Conservation (phyloP, 2,113 vertebrate species). For the Hepsetus odoe region DNA sequence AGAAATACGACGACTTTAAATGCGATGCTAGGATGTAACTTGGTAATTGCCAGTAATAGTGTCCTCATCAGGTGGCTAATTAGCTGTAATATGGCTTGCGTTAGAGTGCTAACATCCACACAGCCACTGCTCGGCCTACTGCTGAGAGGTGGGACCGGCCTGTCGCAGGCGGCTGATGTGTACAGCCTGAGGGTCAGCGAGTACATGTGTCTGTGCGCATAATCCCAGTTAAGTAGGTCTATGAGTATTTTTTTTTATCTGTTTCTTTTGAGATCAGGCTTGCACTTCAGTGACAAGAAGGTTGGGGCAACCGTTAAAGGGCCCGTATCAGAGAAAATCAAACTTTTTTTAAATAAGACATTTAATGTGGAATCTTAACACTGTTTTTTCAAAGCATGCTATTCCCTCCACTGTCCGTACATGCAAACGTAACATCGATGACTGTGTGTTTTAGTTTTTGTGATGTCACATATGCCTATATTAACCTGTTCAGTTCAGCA, state of each 20-base stretch:
- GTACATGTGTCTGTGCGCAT: slow-evolving; percentile 4
- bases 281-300: not conserved
- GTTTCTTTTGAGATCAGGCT: not conserved
- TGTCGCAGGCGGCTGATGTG: slow-evolving; percentile 25
- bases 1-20: slow-evolving; percentile 57
- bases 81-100: slow-evolving; percentile 68
- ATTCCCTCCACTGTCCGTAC: no score
- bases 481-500: slow-evolving; percentile 4
- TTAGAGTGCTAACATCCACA: slow-evolving; percentile 61
- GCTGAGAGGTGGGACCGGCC: slow-evolving; percentile 37
- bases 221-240: slow-evolving; percentile 17
- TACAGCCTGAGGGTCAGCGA: slow-evolving; percentile 37
- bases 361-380: no score
- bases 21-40: slow-evolving; percentile 64
- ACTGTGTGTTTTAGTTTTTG: not conserved
- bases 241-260: not conserved
- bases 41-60: slow-evolving; percentile 72
- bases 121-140: slow-evolving; percentile 40
- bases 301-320: not conserved
- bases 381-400: no score
- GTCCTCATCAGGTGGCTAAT: slow-evolving; percentile 74
- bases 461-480: not conserved
- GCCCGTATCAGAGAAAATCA: no score
- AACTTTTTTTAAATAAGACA: no score
- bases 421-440: not conserved